Evolutionary conservation across 2,888 invertebrate genomes (phyloP), one percentile per base, ranked within the genome.

Genomic region (Ornithoptera priamus): DNA sequence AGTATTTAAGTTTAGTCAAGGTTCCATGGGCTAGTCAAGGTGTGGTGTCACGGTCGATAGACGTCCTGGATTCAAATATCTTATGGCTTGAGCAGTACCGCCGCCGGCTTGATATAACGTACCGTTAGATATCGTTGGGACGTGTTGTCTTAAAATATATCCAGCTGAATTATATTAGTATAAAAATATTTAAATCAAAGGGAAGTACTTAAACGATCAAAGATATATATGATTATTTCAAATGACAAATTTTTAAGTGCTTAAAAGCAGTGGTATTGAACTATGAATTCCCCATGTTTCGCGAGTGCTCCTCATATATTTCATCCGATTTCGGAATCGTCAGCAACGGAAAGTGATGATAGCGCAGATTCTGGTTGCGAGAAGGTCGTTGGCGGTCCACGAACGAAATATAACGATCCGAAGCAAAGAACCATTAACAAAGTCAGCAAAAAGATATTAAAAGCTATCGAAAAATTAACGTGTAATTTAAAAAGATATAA

Each of bases 371-470:
- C 92, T 7, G 93, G 92, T 8, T 80, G 81, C 53, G 88, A 88
- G 71, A 92, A 90, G 80, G 85, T 79, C 69, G 83, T 89, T 75
- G 81, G 84, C 78, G 86, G 83, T 72, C 84, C 81, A 83, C 88
- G 88, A 90, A 89, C 82, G 82, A 90, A 88, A 77, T 90, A 87
- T 77, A 80, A 75, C 88, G 92, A 92, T 82, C 90, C 91, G 83
- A 92, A 91, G 79, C 80, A 85, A 74, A 87, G 91, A 81, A 92
- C 92, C 71, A 91, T 92, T 81, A 91, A 89, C 79, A 92, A 91
- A 87, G 92, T 92, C 77, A 91, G 92, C 82, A 86, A 89, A 78
- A 92, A 92, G 75, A 91, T 92, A 78, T 77, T 92, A 65, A 90
- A 83, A 74, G 92, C 84, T 57, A 92, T 92, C 62, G 92, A 92